Evolutionary conservation across 53 echinoderm and acorn worm species (phyloP), one percentile per base, ranked within the genome.

Genomic region (Luidia sarsii): DNA sequence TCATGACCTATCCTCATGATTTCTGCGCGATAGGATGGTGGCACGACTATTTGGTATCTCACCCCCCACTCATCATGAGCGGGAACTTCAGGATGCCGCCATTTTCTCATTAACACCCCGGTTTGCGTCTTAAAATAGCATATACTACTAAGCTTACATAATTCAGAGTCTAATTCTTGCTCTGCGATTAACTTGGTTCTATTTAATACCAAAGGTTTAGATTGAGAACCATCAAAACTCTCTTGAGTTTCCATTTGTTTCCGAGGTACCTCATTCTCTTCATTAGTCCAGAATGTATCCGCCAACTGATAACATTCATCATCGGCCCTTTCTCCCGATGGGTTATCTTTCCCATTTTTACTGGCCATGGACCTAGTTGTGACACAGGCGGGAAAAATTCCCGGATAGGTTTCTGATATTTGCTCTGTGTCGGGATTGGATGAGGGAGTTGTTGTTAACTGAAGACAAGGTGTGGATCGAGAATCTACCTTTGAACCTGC

Each of bases 341-440:
- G 16, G 15, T 34, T 1, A 1, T 34, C 18, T 33, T 33, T 21
- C 4, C 35, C 63, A 16, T 63, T 4, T 25, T 30, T 36, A 39
- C 46, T 52, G 31, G 85, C 56, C 86, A 67, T 73, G 4, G 86
- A 86, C 35, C 85, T 70, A 39, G 85, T 90, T 33, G 81, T 56
- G 22, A 80, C 90, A 89, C 89, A 89, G 4, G 79, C 33, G 9
- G 89, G 89, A 43, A 84, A 81, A 46, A 89, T 84, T 23, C 24
- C 69, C 2, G 83, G 70, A 66, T 68, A 84, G 14, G 64, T 67
- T 14, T 27, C 50, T 20, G 36, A 25, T 33, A 83, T 43, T 16
- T 38, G 21, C 34, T 71, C 68, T 32, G 67, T 88, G 51, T 88
- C 64, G 4, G 20, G 30, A 36, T 1, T 33, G 2, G 18, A 5